Evolutionary conservation across 1,140 invertebrate species (phyloP).

Genomic region (Fragariocoptes setiger): DNA sequence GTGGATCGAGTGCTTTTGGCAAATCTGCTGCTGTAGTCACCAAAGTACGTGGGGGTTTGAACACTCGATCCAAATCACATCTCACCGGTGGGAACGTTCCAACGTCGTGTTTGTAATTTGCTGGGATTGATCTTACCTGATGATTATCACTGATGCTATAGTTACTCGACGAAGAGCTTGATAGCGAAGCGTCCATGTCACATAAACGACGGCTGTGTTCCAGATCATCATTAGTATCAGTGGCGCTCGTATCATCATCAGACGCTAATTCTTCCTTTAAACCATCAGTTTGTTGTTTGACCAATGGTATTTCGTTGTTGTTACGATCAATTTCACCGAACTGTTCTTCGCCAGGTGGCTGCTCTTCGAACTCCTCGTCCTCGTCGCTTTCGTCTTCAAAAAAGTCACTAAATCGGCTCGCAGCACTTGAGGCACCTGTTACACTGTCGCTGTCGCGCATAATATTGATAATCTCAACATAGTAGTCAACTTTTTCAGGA

Average conservation of each 20-base stretch:
- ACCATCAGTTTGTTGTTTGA: too few relatives aligned
- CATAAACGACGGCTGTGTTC: neutral
- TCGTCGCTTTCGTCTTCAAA: neutral
- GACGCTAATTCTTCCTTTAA: neutral
- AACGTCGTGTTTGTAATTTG: neutral
- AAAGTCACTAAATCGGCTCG: neutral
- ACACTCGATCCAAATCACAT: neutral
- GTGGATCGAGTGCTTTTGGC: too few relatives aligned
- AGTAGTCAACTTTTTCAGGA: slow-evolving; percentile 23
- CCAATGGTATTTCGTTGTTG: neutral
- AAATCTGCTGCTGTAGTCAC: too few relatives aligned
- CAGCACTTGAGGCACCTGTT: neutral
- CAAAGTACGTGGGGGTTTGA: neutral
- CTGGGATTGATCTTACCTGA: neutral
- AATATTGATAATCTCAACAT: neutral
- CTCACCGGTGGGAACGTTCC: neutral
- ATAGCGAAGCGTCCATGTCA: neutral
- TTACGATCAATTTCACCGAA: neutral
- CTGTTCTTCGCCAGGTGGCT: neutral
- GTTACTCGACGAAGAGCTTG: neutral
- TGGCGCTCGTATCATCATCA: neutral
- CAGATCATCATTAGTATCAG: neutral
- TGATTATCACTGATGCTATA: neutral
- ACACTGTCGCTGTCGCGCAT: neutral
- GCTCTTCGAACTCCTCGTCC: neutral